These are phyloP conservation scores for Geophilus truncorum DNA, from an alignment of 2,888 invertebrate species.

Conservation along the genomic window DNA sequence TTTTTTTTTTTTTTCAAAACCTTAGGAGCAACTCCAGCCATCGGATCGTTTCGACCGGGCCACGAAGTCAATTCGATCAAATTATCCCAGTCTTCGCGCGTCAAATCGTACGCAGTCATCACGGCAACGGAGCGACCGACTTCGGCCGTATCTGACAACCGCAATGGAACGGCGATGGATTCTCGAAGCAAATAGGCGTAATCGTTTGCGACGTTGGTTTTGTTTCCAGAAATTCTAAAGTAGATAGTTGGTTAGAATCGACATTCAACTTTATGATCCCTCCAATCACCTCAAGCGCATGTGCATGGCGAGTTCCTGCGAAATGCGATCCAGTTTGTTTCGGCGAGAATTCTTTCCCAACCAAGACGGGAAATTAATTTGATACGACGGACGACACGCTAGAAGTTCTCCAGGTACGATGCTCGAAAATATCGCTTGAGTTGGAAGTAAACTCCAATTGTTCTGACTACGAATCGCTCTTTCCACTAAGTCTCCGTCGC, in stretches of 20 bases:
- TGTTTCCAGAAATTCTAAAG: conserved; percentile 72
- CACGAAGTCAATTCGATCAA: conserved; percentile 79
- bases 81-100: conserved; percentile 87
- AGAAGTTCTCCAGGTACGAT: conserved; percentile 83
- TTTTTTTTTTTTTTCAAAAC: conserved; percentile 36
- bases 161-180: conserved; percentile 69
- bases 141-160: conserved; percentile 64
- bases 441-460: conserved; percentile 78
- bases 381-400: conserved; percentile 65
- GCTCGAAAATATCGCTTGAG: conserved; percentile 80
- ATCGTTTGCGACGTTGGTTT: conserved; percentile 76
- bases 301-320: conserved; percentile 81
- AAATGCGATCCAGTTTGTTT: conserved; percentile 71
- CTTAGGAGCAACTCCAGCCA: conserved; percentile 69
- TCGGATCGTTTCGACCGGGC: conserved; percentile 71
- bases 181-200: conserved; percentile 75
- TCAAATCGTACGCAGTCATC: conserved; percentile 76
- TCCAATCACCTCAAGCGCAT: conserved; percentile 65
- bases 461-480: conserved; percentile 65
- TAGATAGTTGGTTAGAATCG: too few species aligned
- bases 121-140: conserved; percentile 63
- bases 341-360: conserved; percentile 88
- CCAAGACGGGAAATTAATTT: conserved; percentile 91
- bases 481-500: conserved; percentile 79
- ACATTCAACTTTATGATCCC: background rate